Conservation (phyloP, 2,797 vertebrate genomes). For the Myotis myotis region DNA sequence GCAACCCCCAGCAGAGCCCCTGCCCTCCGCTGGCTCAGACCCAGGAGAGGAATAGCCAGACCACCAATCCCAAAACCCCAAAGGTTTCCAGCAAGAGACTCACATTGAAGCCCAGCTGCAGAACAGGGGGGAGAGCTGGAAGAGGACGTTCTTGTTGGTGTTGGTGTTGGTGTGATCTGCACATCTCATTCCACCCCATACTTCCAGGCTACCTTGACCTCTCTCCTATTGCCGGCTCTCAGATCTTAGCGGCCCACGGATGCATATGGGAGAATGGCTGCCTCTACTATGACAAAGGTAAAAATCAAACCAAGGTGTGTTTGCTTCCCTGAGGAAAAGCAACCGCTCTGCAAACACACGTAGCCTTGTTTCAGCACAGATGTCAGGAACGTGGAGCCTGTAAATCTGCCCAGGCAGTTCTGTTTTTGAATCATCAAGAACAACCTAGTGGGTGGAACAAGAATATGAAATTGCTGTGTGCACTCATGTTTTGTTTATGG, state of each 20-base stretch:
- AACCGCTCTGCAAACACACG: slow-evolving; percentile 67
- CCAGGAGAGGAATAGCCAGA: background rate
- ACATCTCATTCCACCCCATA: background rate
- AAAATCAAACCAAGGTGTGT: slow-evolving; percentile 54
- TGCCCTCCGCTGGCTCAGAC: background rate
- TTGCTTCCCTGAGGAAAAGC: slow-evolving; percentile 43
- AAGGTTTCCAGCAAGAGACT: background rate
- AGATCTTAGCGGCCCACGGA: background rate
- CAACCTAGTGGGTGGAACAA: slow-evolving; percentile 84
- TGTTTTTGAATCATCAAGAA: slow-evolving; percentile 84
- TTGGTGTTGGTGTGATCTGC: background rate
- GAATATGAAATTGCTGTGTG: slow-evolving; percentile 85
- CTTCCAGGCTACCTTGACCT: background rate
- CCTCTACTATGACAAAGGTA: slow-evolving; percentile 60
- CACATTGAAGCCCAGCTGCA: background rate
- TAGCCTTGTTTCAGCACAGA: slow-evolving; percentile 80
- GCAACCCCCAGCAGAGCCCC: background rate
- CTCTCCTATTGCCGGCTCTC: background rate
- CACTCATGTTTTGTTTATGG: slow-evolving; percentile 84
- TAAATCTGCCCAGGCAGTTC: slow-evolving; percentile 83
- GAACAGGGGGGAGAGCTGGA: background rate
- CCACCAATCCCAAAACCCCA: background rate
- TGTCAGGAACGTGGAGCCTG: slow-evolving; percentile 79
- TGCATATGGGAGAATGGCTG: background rate
- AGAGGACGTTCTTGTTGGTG: background rate